These are phyloP conservation scores for Plagodis dolabraria DNA, from an alignment of 2,888 invertebrate genomes.

Conservation along the genomic window DNA sequence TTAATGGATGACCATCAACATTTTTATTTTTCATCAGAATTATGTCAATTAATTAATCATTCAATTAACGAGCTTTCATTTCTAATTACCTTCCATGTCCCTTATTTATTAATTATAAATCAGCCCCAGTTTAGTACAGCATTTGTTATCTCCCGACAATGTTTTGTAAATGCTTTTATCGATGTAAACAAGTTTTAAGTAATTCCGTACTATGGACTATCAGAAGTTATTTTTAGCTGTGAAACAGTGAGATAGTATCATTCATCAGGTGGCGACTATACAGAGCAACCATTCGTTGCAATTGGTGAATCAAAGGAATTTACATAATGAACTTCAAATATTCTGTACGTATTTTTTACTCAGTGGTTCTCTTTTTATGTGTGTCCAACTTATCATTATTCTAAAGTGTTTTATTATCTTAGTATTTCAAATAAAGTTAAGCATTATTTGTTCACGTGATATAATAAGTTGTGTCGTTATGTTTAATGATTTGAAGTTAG, in stretches of 20 bases:
- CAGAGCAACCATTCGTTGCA: constrained; percentile 58
- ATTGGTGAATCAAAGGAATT: constrained; percentile 44
- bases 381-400: neutral
- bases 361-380: constrained; percentile 3
- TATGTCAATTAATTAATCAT: constrained; percentile 12
- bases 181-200: constrained; percentile 74
- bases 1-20: constrained; percentile 1
- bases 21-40: constrained; percentile 7
- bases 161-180: constrained; percentile 72
- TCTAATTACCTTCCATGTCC: constrained; percentile 17
- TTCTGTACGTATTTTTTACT: constrained; percentile 55
- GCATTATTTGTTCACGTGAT: neutral
- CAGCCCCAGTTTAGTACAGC: constrained; percentile 16
- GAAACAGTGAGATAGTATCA: constrained; percentile 50
- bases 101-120: constrained; percentile 25
- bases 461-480: neutral
- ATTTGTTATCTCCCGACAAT: constrained; percentile 52
- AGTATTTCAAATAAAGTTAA: neutral
- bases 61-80: constrained; percentile 17
- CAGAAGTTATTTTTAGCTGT: constrained; percentile 66
- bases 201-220: constrained; percentile 73
- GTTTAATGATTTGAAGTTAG: neutral
- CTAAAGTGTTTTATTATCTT: neutral
- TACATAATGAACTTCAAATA: constrained; percentile 60
- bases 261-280: constrained; percentile 66